Evolutionary conservation across 2,888 invertebrate species (phyloP).

Genomic region (Leptodirus hochenwartii): DNA sequence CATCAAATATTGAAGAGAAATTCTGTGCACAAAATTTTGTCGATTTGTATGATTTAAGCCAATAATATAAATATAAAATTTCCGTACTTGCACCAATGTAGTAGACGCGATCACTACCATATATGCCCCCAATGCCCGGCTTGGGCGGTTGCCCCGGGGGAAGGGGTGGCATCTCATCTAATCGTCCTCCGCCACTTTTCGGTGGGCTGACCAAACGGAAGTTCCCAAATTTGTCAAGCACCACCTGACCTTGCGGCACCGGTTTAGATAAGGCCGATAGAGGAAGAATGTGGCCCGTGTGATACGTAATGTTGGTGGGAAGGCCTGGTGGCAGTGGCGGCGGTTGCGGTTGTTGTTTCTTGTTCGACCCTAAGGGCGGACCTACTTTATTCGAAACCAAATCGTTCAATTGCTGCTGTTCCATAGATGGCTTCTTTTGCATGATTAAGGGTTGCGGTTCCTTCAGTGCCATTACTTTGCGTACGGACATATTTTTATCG

Average conservation of each 20-base stretch:
- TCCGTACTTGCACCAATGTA: neutral
- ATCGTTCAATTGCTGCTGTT: conserved; percentile 12
- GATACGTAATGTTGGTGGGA: too few relatives aligned
- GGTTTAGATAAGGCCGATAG: conserved; percentile 20
- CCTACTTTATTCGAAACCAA: neutral
- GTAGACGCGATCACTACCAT: conserved; percentile 6
- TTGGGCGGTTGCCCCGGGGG: conserved; percentile 33
- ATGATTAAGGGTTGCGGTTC: conserved; percentile 36
- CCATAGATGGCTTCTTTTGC: conserved; percentile 19
- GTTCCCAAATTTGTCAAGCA: conserved; percentile 55
- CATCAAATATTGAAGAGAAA: conserved; percentile 4
- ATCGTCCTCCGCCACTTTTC: conserved; percentile 28
- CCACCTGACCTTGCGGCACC: conserved; percentile 35
- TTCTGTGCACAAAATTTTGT: neutral
- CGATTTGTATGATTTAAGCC: too few relatives aligned
- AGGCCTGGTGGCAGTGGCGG: conserved; percentile 13
- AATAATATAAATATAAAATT: conserved; percentile 3
- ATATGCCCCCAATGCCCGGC: conserved; percentile 5
- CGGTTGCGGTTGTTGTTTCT: conserved; percentile 18
- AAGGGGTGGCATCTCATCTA: conserved; percentile 26
- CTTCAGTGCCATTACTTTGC: conserved; percentile 43
- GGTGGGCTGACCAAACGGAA: conserved; percentile 39
- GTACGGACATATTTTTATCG: conserved; percentile 39
- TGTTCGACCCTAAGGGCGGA: conserved; percentile 11
- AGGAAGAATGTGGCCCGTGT: too few relatives aligned